phyloP scores from a whole-genome alignment of 2,113 vertebrate genomes.

The Ursus arctos region DNA sequence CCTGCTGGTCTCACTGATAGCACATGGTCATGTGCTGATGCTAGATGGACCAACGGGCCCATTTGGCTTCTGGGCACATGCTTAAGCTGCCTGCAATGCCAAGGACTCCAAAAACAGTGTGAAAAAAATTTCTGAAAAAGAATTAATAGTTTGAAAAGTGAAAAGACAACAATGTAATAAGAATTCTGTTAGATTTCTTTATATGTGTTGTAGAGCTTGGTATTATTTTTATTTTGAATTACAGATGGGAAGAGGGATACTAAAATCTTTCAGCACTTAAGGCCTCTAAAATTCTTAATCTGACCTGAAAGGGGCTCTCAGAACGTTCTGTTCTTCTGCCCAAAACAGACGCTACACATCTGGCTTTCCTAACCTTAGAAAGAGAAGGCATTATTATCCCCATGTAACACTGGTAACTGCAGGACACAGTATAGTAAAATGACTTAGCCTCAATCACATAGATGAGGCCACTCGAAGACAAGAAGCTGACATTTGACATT shows the following conservation, averaged over 20 bases:
- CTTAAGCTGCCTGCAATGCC: background rate
- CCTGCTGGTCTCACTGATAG: background rate
- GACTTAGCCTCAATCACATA: background rate
- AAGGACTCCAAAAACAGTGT: background rate
- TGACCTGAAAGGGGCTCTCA: background rate
- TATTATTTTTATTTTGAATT: slow-evolving; percentile 29
- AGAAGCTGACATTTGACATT: background rate
- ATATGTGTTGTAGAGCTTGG: background rate
- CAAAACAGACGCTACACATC: background rate
- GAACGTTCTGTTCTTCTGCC: background rate
- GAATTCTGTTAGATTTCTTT: background rate
- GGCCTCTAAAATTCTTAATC: background rate
- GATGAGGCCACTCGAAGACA: background rate
- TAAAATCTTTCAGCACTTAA: background rate
- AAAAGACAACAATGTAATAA: background rate
- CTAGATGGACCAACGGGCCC: background rate
- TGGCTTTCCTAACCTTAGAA: background rate
- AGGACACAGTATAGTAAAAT: background rate
- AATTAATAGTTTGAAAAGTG: background rate
- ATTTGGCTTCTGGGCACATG: background rate
- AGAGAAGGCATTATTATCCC: background rate
- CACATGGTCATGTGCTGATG: background rate
- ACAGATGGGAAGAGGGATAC: background rate
- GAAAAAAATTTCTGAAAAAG: background rate
- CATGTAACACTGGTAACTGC: background rate